Conservation (phyloP, 2,113 vertebrate genomes). For the Camelus dromedarius region DNA sequence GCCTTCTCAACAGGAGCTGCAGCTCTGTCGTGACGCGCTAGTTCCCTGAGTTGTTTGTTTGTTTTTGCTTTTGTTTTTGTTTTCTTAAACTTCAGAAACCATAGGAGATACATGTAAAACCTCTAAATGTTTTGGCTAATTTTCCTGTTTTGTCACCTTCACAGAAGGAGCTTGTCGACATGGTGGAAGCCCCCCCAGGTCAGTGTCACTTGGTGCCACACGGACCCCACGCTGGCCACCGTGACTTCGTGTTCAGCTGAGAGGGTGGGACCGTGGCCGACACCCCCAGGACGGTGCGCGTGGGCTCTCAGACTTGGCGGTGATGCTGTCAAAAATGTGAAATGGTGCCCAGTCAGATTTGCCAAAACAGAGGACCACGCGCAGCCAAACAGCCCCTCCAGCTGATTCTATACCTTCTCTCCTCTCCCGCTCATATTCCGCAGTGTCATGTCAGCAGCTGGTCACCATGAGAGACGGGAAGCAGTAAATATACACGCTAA, state of each 20-base stretch:
- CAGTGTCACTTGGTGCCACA: background rate
- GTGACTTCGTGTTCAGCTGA: accelerated
- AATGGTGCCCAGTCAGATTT: background rate
- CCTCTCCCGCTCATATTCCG: accelerated
- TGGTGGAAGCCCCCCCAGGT: background rate
- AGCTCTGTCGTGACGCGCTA: background rate
- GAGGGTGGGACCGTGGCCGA: background rate
- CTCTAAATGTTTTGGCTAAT: background rate
- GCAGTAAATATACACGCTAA: background rate
- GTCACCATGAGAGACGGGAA: background rate
- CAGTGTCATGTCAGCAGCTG: background rate
- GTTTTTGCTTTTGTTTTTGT: background rate
- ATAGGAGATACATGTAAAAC: background rate
- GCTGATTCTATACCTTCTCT: background rate
- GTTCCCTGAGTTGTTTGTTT: background rate
- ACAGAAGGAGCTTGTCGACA: accelerated
- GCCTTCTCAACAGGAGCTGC: background rate
- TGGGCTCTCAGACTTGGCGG: accelerated
- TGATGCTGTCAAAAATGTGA: accelerated
- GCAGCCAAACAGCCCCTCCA: accelerated
- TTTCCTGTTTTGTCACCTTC: background rate
- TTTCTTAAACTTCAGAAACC: background rate
- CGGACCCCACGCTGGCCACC: background rate
- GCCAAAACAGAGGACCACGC: accelerated
- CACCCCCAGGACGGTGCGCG: accelerated